Evolutionary conservation across 2,888 invertebrate genomes (phyloP).

Genomic region (Syrista parreyssii): DNA sequence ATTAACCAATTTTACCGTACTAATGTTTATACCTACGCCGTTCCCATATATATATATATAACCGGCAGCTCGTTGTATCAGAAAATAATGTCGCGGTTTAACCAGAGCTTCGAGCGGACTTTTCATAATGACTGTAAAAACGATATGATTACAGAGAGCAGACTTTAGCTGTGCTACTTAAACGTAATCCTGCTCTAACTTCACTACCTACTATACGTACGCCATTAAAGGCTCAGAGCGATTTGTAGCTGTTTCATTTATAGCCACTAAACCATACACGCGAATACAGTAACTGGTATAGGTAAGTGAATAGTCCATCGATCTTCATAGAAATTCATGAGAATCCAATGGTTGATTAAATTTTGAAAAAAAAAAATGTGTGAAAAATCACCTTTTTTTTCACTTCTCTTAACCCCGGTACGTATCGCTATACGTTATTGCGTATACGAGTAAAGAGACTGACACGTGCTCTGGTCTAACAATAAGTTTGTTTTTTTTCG

Average conservation of each 20-base stretch:
- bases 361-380: background rate
- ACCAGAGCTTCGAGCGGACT: slow-evolving; percentile 35
- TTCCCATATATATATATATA: background rate
- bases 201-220: background rate
- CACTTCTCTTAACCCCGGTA: background rate
- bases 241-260: slow-evolving; percentile 59
- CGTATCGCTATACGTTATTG: background rate
- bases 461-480: background rate
- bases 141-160: slow-evolving; percentile 45
- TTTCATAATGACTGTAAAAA: slow-evolving; percentile 52
- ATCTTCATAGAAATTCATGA: slow-evolving; percentile 41
- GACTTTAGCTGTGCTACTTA: background rate
- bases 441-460: background rate
- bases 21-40: background rate
- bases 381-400: background rate
- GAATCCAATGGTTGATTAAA: background rate
- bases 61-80: slow-evolving; percentile 31
- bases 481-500: background rate
- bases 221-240: slow-evolving; percentile 34
- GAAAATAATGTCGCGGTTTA: slow-evolving; percentile 48
- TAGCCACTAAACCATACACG: slow-evolving; percentile 60
- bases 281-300: slow-evolving; percentile 43
- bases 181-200: background rate
- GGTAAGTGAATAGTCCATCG: slow-evolving; percentile 62
- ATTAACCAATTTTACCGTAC: background rate